Percentiles rank a stretch among this genome's conserved stretches.
These are phyloP conservation scores for Lepus americanus DNA, from an alignment of 2,113 vertebrate species.

Conservation along the genomic window DNA sequence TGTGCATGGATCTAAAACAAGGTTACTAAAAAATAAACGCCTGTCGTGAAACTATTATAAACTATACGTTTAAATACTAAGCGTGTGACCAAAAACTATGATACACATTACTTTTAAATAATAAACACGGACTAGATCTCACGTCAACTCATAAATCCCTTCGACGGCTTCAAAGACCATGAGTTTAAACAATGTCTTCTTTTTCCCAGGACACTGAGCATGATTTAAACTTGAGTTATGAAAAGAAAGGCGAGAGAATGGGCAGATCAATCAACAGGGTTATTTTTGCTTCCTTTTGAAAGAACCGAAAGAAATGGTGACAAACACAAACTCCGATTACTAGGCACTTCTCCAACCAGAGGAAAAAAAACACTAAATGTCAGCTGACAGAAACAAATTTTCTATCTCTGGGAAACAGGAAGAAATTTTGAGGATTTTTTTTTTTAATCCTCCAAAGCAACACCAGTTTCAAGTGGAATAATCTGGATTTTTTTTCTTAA, in stretches of 20 bases:
- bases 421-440: constrained; percentile 58
- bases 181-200: constrained; percentile 20
- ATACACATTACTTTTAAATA: constrained; percentile 72
- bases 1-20: constrained; percentile 1
- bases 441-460: background rate
- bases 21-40: constrained; percentile 63
- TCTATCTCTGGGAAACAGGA: constrained; percentile 70
- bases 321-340: constrained; percentile 69
- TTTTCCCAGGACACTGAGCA: constrained; percentile 70
- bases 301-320: constrained; percentile 64
- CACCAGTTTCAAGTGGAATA: background rate
- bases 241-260: constrained; percentile 50
- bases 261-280: constrained; percentile 14
- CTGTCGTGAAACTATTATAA: background rate
- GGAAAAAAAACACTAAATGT: constrained; percentile 65
- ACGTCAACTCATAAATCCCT: constrained; percentile 71
- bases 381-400: constrained; percentile 73
- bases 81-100: constrained; percentile 47
- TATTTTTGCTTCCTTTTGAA: constrained; percentile 72
- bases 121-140: constrained; percentile 68
- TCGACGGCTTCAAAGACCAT: constrained; percentile 64
- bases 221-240: constrained; percentile 35
- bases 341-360: constrained; percentile 31
- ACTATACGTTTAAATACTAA: constrained; percentile 73
- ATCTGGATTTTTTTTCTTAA: background rate